phyloP scores from a whole-genome alignment of 1,140 invertebrate genomes.

The Aphaenogaster floridana region DNA sequence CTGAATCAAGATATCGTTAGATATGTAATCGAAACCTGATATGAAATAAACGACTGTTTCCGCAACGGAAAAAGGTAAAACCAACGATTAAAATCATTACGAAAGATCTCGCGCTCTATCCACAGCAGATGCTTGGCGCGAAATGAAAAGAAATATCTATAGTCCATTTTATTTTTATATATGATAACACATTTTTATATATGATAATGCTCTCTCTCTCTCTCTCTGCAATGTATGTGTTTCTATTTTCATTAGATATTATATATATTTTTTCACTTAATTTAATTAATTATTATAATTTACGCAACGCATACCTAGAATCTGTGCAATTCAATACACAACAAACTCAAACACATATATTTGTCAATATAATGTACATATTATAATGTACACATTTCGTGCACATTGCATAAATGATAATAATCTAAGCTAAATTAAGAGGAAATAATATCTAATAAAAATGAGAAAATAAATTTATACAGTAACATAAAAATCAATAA shows the following conservation, averaged over 20 bases:
- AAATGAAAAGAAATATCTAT: not conserved
- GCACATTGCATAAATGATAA: not conserved
- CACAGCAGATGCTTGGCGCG: not conserved
- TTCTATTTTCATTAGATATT: not conserved
- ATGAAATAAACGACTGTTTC: constrained; percentile 27
- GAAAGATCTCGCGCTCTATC: not conserved
- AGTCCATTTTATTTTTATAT: not conserved
- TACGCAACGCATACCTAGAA: not conserved
- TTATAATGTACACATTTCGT: not conserved
- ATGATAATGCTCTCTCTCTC: not conserved
- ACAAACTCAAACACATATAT: not conserved
- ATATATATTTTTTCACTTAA: not conserved
- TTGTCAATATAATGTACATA: not conserved
- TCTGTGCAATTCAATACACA: not conserved
- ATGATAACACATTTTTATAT: not conserved
- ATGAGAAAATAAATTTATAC: not conserved
- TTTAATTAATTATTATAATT: not conserved
- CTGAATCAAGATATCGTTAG: not conserved
- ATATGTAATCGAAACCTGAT: constrained; percentile 28
- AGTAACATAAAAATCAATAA: constrained; percentile 9
- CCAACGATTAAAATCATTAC: constrained; percentile 26
- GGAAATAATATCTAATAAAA: not conserved
- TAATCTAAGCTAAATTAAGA: not conserved
- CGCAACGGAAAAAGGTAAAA: not conserved
- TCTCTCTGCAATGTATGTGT: not conserved